These are phyloP conservation scores for Clarias batrachus DNA, from an alignment of 2,113 vertebrate species.

Conservation along the genomic window DNA sequence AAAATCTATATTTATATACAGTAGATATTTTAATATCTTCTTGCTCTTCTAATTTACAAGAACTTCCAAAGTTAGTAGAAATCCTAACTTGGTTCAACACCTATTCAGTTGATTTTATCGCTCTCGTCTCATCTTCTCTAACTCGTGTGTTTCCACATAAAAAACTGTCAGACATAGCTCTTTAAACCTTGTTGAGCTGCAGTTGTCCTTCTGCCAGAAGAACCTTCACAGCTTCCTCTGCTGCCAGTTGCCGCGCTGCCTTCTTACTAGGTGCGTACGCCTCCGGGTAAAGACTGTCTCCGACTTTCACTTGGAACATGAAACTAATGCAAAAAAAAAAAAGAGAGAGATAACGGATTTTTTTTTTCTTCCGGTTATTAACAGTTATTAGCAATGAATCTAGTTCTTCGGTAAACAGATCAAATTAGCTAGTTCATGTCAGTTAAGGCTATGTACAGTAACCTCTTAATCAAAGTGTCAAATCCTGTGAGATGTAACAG, in stretches of 20 bases:
- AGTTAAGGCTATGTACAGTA: background rate
- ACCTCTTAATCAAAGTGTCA: background rate
- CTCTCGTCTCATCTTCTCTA: background rate
- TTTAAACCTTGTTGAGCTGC: conserved; percentile 77
- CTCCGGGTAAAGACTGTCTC: conserved; percentile 81
- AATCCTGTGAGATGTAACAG: background rate
- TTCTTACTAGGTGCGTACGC: conserved; percentile 94
- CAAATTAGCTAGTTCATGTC: background rate
- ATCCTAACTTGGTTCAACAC: background rate
- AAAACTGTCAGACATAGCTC: background rate
- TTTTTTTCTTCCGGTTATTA: too few species aligned
- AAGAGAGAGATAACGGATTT: background rate
- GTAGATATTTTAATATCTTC: background rate
- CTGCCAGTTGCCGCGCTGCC: conserved; percentile 90
- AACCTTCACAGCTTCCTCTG: conserved; percentile 89
- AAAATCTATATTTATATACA: background rate
- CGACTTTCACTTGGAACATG: conserved; percentile 89
- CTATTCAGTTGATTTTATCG: background rate
- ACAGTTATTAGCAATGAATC: too few species aligned
- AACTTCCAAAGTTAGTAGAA: background rate
- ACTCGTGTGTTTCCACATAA: background rate
- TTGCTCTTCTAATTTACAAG: background rate
- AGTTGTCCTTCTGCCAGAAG: conserved; percentile 76
- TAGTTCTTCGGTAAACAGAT: background rate
- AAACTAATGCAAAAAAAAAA: conserved; percentile 73